Base-by-base conservation (phyloP, 2,797 vertebrate genomes). In the Pipistrellus pipistrellus region DNA sequence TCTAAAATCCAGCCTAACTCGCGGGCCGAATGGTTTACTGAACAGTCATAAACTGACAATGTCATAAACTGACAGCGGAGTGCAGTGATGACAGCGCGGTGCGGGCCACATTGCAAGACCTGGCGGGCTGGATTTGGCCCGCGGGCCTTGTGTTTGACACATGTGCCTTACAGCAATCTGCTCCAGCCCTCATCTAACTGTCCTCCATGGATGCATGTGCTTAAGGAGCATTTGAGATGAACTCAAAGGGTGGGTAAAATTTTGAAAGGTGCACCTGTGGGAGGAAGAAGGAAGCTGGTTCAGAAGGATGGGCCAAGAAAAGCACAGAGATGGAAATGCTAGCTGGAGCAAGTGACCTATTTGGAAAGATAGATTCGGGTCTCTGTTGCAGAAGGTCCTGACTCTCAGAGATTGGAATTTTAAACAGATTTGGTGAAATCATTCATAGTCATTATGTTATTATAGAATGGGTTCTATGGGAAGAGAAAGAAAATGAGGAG, bases 201-300 rank as follows among this genome's bases (percentile, higher is more conserved):
- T 44, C 44, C 5, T 32, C 48, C 25, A 18, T 6, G 27, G 21
- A 17, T 12, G 5, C 11, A 13, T 53, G 13, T 25, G 51, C 81
- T 57, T 80, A n/a, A 44, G 73, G 53, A 84, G 25, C 25, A 68
- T 57, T 41, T 64, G 38, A 90, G 57, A 92, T 82, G 68, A 95
- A 44, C 75, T 82, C 7, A 4, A 77, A 75, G 46, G 23, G 21
- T 23, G 71, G 35, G 48, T 51, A 62, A 7, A 55, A 44, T 46
- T 62, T 93, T 82, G 64, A n/a, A 91, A 90, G 44, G 20, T 85
- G 25, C 32, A 41, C 73, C 10, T 21, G 3, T 44, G 10, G 51
- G 27, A 78, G 12, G 38, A 78, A 68, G 68, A 48, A 5, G 48
- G 30, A 68, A 68, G 5, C 32, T 59, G 21, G 46, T 41, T 75